Conservation (phyloP, 1,140 invertebrate species). For the Antheraea mylitta region DNA sequence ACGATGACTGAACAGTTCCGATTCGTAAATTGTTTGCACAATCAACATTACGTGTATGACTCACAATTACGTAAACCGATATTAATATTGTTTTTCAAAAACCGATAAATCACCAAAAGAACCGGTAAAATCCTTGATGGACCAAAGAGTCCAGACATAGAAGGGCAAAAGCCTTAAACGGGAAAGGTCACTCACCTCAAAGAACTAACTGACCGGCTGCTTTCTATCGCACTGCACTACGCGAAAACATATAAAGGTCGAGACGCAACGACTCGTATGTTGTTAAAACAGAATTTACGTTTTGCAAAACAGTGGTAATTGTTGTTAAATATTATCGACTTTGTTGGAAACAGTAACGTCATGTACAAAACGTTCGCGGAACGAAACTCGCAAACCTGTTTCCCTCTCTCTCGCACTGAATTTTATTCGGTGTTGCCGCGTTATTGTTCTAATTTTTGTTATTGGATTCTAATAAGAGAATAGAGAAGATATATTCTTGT, state of each 20-base stretch:
- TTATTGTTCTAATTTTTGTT: conserved; percentile 16
- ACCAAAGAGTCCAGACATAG: conserved; percentile 20
- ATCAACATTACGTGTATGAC: background rate
- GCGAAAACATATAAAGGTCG: conserved; percentile 26
- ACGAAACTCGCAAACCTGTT: conserved; percentile 51
- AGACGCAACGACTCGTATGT: conserved; percentile 13
- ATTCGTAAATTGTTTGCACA: background rate
- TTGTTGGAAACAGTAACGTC: conserved; percentile 44
- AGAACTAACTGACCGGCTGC: conserved; percentile 26
- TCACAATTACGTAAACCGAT: conserved; percentile 1
- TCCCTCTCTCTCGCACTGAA: conserved; percentile 52
- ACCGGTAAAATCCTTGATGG: conserved; percentile 6
- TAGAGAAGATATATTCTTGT: background rate
- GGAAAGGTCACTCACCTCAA: conserved; percentile 57
- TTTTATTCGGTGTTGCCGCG: conserved; percentile 48
- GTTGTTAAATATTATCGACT: conserved; percentile 49
- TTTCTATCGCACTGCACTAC: conserved; percentile 32
- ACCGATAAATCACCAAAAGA: background rate
- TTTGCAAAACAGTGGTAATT: conserved; percentile 40
- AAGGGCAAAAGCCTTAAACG: conserved; percentile 42
- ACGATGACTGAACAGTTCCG: background rate
- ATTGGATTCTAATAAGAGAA: conserved; percentile 4
- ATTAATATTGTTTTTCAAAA: background rate
- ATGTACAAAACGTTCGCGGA: conserved; percentile 32
- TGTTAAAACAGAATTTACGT: conserved; percentile 36